phyloP scores from a whole-genome alignment of 2,113 vertebrate genomes.

The Nettapus auritus region DNA sequence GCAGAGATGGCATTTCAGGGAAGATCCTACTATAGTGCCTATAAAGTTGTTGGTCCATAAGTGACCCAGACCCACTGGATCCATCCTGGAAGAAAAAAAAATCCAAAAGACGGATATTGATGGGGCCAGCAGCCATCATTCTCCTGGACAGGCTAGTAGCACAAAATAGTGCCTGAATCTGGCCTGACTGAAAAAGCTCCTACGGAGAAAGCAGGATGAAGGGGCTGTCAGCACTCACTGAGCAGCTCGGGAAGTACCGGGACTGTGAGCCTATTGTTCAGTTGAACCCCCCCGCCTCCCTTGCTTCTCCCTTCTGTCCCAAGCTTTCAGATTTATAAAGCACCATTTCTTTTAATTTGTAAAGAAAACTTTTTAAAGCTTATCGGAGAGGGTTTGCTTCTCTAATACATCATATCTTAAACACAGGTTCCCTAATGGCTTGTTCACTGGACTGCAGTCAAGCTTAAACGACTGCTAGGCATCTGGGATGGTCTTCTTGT shows the following conservation, averaged over 20 bases:
- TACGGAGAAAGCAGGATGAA: neutral
- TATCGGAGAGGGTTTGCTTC: conserved; percentile 27
- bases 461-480: neutral
- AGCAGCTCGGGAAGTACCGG: conserved; percentile 15
- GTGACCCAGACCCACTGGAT: neutral
- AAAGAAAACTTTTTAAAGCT: neutral
- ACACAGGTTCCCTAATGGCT: conserved; percentile 40
- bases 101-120: neutral
- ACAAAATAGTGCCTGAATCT: neutral
- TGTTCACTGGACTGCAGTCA: neutral
- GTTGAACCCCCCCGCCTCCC: neutral
- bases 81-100: neutral
- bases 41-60: neutral
- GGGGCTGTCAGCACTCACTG: conserved; percentile 46
- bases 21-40: neutral
- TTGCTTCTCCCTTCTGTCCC: neutral
- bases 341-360: neutral
- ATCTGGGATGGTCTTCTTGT: neutral
- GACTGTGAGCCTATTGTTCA: conserved; percentile 38
- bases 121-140: neutral
- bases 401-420: conserved; percentile 8
- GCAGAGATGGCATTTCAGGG: neutral
- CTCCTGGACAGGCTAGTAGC: neutral
- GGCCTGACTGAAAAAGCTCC: neutral
- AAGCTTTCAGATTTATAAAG: neutral